A percentile compares a stretch with the other conserved stretches of the same genome.
phyloP scores from a whole-genome alignment of 2,888 invertebrate genomes.

The Nymphalis c-album region DNA sequence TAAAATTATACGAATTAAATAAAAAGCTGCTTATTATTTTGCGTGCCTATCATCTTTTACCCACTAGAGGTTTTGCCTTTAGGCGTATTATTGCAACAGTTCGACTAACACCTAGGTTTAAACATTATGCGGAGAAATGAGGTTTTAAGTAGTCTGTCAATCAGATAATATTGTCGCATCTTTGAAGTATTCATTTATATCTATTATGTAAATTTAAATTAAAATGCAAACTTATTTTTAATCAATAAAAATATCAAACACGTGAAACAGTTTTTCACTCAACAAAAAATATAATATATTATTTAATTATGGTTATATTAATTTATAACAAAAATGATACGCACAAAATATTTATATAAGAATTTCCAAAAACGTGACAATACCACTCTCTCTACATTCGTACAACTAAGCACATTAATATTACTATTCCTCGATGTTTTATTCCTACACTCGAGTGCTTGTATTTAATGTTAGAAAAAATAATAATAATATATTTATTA shows the following conservation, averaged over 20 bases:
- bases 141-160: slow-evolving; percentile 44
- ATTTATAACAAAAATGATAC: not conserved
- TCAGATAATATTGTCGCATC: slow-evolving; percentile 22
- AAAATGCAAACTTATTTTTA: slow-evolving; percentile 23
- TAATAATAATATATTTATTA: not conserved
- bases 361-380: slow-evolving; percentile 24
- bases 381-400: slow-evolving; percentile 11
- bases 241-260: slow-evolving; percentile 25
- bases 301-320: slow-evolving; percentile 5
- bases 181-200: slow-evolving; percentile 6
- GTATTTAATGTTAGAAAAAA: not conserved
- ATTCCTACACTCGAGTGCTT: not conserved
- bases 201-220: slow-evolving; percentile 6
- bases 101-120: slow-evolving; percentile 62
- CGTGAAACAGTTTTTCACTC: slow-evolving; percentile 23
- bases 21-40: slow-evolving; percentile 56
- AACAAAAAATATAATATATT: slow-evolving; percentile 25
- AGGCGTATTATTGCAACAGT: slow-evolving; percentile 75
- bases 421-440: not conserved
- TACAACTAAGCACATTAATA: not conserved
- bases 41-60: slow-evolving; percentile 46
- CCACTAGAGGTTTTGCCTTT: slow-evolving; percentile 55
- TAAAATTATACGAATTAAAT: slow-evolving; percentile 63
- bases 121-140: slow-evolving; percentile 62
- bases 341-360: not conserved